Conservation (phyloP, 2,113 vertebrate species). For the Natator depressus region DNA sequence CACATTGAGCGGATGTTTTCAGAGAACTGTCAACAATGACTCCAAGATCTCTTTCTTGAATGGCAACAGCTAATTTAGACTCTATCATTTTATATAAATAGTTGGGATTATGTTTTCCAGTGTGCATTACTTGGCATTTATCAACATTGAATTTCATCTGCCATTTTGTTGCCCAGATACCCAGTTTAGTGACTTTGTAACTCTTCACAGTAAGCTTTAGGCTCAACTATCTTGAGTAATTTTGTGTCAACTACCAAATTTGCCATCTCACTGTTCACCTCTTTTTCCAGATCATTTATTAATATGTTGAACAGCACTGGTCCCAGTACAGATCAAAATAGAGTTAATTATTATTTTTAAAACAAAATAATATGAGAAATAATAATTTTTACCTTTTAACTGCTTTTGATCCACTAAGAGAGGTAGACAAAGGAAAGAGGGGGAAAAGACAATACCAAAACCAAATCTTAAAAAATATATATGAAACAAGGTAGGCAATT, state of each 20-base stretch:
- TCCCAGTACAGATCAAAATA: background rate
- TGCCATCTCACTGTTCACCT: background rate
- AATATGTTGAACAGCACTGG: background rate
- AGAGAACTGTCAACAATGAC: background rate
- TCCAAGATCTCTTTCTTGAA: background rate
- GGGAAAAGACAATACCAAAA: background rate
- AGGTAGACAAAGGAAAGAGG: background rate
- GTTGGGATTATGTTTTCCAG: background rate
- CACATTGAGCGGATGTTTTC: background rate
- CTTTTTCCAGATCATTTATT: background rate
- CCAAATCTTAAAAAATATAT: slow-evolving; percentile 18
- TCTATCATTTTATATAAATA: background rate
- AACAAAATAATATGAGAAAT: background rate
- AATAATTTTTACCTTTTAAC: background rate
- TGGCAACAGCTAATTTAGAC: background rate
- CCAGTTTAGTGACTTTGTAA: background rate
- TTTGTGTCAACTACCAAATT: background rate
- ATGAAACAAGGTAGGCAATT: background rate
- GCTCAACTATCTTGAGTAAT: background rate
- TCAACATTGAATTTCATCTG: background rate
- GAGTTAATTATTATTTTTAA: background rate
- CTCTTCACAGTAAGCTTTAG: background rate
- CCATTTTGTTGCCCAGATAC: background rate
- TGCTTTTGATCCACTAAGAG: background rate
- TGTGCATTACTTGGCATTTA: background rate